Conservation (phyloP, 2,888 invertebrate species). For the Pristionchus maxplancki region DNA sequence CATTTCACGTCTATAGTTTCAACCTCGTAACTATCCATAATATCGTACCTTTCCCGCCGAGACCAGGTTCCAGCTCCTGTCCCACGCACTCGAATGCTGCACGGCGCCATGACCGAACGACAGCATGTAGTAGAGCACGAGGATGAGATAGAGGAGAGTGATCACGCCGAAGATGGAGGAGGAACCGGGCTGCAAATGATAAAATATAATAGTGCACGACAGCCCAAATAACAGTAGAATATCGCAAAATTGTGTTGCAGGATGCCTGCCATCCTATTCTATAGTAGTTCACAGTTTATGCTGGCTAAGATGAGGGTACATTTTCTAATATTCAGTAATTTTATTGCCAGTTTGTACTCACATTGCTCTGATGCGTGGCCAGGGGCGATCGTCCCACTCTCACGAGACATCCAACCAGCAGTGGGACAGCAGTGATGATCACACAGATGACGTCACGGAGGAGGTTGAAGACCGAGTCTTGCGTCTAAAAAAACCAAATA, state of each 20-base stretch:
- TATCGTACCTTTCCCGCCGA: slow-evolving; percentile 59
- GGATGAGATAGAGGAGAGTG: slow-evolving; percentile 65
- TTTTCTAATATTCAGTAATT: too few relatives aligned
- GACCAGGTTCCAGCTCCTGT: slow-evolving; percentile 61
- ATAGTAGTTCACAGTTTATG: too few relatives aligned
- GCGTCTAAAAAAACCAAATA: slow-evolving; percentile 54
- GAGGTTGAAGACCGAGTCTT: slow-evolving; percentile 65
- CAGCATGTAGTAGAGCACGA: slow-evolving; percentile 62
- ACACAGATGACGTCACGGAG: slow-evolving; percentile 64
- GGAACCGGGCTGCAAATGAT: slow-evolving; percentile 29
- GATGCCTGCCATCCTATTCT: too few relatives aligned
- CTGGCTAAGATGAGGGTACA: too few relatives aligned
- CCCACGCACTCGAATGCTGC: slow-evolving; percentile 60
- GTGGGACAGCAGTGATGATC: slow-evolving; percentile 58
- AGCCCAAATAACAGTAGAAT: background rate
- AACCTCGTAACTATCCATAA: background rate
- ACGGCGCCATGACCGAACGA: slow-evolving; percentile 63
- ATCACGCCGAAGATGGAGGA: slow-evolving; percentile 61
- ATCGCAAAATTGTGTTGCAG: too few relatives aligned
- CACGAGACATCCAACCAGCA: slow-evolving; percentile 61
- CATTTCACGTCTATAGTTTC: too few relatives aligned
- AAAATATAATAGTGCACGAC: background rate
- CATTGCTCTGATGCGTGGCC: background rate
- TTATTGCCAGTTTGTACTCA: too few relatives aligned
- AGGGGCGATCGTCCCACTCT: slow-evolving; percentile 15